These are phyloP conservation scores for Thaumatotibia leucotreta DNA, from an alignment of 1,140 invertebrate genomes.

Conservation along the genomic window DNA sequence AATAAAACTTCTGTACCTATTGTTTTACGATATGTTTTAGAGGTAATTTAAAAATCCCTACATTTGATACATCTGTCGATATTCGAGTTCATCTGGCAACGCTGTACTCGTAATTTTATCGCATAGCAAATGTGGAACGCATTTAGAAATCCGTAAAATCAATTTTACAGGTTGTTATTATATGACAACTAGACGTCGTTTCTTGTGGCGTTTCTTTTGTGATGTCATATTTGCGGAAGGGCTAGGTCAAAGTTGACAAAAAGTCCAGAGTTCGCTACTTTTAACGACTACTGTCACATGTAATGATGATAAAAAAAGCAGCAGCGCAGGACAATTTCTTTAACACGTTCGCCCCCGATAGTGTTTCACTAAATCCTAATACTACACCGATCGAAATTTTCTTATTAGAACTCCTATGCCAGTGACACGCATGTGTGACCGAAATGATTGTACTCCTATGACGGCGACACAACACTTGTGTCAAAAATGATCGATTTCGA, in stretches of 20 bases:
- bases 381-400: no score
- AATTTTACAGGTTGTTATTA: background rate
- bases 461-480: no score
- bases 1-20: no score
- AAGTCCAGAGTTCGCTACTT: background rate
- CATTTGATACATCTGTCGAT: background rate
- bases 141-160: background rate
- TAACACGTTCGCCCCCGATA: no score
- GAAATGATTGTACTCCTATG: no score
- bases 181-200: background rate
- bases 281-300: background rate
- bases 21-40: background rate
- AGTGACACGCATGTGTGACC: no score
- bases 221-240: background rate
- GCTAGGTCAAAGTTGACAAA: background rate
- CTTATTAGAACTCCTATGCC: no score
- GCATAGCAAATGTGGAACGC: conserved; percentile 7
- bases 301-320: background rate
- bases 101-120: background rate
- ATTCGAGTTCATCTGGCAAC: background rate
- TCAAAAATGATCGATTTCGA: no score
- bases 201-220: background rate
- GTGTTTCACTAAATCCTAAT: no score
- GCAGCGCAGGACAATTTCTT: no score
- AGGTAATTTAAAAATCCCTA: background rate